These are phyloP conservation scores for Barbus barbus DNA, from an alignment of 2,113 vertebrate species.

Conservation along the genomic window DNA sequence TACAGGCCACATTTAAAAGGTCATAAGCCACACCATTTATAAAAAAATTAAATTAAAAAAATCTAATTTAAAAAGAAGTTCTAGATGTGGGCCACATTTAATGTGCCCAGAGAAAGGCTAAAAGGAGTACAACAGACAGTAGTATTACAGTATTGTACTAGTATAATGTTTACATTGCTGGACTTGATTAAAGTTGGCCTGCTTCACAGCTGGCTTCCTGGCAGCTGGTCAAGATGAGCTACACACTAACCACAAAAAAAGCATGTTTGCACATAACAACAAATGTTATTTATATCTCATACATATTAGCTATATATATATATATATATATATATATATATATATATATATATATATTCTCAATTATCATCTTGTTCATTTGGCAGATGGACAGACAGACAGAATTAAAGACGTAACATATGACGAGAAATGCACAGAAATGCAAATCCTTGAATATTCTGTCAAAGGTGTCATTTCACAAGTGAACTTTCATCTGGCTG, in stretches of 20 bases:
- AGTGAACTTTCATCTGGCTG: constrained; percentile 67
- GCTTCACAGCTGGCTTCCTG: constrained; percentile 21
- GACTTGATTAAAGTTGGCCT: neutral
- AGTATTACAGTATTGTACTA: neutral
- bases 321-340: too few species aligned
- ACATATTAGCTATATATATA: neutral
- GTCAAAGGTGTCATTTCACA: constrained; percentile 66
- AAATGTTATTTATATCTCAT: neutral
- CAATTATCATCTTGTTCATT: neutral
- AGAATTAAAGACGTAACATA: neutral
- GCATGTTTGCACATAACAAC: neutral
- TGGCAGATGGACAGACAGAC: neutral
- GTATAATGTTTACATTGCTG: neutral
- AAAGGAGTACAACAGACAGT: neutral
- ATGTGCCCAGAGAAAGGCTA: neutral
- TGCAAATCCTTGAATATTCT: constrained; percentile 34
- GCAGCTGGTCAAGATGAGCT: neutral
- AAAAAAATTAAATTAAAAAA: too few species aligned
- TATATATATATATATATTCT: neutral
- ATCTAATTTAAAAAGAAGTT: neutral
- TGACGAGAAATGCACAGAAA: neutral
- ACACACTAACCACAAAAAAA: neutral
- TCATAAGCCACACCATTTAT: too few species aligned
- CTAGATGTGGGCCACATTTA: neutral
- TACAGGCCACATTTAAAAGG: neutral